These are phyloP conservation scores for Noctua pronuba DNA, from an alignment of 2,888 invertebrate species.

Conservation along the genomic window DNA sequence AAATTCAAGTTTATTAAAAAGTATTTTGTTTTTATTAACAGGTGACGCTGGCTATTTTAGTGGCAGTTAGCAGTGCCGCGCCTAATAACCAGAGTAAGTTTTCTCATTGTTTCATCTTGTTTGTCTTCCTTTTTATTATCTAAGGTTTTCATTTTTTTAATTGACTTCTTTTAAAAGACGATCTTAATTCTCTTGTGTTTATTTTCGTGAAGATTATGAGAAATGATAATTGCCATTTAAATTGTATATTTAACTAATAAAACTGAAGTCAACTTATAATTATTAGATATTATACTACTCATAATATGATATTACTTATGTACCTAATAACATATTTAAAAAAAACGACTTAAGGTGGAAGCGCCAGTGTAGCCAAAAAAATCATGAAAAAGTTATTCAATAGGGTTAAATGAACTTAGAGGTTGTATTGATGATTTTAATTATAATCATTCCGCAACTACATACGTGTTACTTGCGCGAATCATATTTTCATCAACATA, in stretches of 20 bases:
- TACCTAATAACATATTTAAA: too few species aligned
- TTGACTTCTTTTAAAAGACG: background rate
- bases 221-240: background rate
- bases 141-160: background rate
- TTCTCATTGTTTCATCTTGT: background rate
- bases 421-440: too few species aligned
- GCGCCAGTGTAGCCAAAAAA: too few species aligned
- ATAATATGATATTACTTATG: too few species aligned
- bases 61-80: conserved; percentile 25
- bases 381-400: too few species aligned
- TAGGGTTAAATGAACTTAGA: too few species aligned
- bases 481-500: too few species aligned
- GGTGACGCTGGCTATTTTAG: conserved; percentile 37
- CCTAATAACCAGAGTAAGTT: conserved; percentile 44
- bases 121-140: too few species aligned
- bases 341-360: too few species aligned
- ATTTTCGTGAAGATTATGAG: background rate
- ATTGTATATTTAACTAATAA: background rate
- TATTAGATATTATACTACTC: too few species aligned
- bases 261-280: background rate
- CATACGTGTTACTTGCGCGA: too few species aligned
- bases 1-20: background rate
- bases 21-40: conserved; percentile 19
- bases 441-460: too few species aligned
- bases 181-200: background rate